Evolutionary conservation across 2,797 vertebrate species (phyloP).

Genomic region (Rhyacichthys aspro): DNA sequence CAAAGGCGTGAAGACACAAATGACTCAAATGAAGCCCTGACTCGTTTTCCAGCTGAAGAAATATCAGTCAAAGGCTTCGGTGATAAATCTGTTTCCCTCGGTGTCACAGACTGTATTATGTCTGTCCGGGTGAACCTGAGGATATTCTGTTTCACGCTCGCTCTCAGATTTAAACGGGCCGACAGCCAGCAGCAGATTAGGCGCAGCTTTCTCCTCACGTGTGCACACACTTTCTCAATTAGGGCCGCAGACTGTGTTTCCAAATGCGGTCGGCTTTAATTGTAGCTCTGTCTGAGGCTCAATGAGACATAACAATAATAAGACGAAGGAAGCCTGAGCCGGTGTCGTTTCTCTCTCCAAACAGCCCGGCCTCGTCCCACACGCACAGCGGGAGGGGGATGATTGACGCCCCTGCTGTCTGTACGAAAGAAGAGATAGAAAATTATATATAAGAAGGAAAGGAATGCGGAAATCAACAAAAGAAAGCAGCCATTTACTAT

Average conservation of each 20-base stretch:
- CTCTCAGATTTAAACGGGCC: conserved; percentile 27
- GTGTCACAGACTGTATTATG: conserved; percentile 60
- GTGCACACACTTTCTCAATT: conserved; percentile 53
- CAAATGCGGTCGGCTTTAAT: conserved; percentile 73
- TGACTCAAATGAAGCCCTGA: conserved; percentile 26
- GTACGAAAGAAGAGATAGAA: too few species aligned
- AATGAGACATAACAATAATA: conserved; percentile 75
- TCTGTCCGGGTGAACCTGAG: conserved; percentile 50
- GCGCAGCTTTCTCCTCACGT: conserved; percentile 57
- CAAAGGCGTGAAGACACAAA: conserved; percentile 19
- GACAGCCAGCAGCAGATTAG: conserved; percentile 65
- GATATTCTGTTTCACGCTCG: conserved; percentile 52
- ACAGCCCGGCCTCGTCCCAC: conserved; percentile 39
- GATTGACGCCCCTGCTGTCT: neutral
- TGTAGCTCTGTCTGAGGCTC: conserved; percentile 67
- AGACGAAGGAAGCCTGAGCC: conserved; percentile 57
- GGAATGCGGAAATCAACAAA: too few species aligned
- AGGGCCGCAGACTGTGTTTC: conserved; percentile 57
- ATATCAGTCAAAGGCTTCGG: conserved; percentile 37
- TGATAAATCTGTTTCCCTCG: conserved; percentile 61
- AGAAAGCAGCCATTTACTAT: too few species aligned
- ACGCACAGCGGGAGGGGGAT: neutral
- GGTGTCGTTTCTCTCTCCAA: conserved; percentile 51
- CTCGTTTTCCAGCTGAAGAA: conserved; percentile 54
- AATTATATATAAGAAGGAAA: too few species aligned